Percentiles rank a stretch among this genome's conserved stretches.
Conservation (phyloP, 2,797 vertebrate species). For the Chelidonichthys spinosus region DNA sequence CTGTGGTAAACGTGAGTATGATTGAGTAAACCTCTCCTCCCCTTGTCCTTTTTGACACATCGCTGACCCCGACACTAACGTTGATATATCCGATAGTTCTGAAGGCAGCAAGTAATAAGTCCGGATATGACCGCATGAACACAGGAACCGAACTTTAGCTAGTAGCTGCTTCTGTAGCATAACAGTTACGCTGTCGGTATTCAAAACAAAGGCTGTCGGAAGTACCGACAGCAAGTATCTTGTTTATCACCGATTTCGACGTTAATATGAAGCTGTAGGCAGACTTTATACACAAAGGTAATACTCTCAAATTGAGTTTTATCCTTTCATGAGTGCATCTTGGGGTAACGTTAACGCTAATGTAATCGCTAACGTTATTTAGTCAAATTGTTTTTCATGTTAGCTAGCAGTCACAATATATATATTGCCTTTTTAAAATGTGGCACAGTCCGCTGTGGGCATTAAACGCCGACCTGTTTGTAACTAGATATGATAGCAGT, state of each 20-base stretch:
- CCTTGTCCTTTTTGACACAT: not conserved
- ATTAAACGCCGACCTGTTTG: not conserved
- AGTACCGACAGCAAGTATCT: not conserved
- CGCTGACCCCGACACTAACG: rapidly evolving
- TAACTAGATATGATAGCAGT: not conserved
- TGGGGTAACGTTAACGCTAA: not conserved
- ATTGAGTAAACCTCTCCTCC: not conserved
- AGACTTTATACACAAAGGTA: slow-evolving; percentile 52
- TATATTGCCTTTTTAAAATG: not conserved
- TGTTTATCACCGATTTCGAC: not conserved
- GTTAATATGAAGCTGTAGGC: slow-evolving; percentile 53
- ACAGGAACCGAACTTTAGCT: slow-evolving; percentile 62
- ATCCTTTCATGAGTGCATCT: not conserved
- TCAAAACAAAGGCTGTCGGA: slow-evolving; percentile 26
- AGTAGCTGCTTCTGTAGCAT: slow-evolving; percentile 49
- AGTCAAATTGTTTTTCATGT: slow-evolving; percentile 4
- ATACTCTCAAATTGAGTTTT: not conserved
- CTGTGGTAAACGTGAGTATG: not conserved
- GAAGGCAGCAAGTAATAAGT: not conserved
- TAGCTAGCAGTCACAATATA: slow-evolving; percentile 16
- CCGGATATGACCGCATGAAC: slow-evolving; percentile 66
- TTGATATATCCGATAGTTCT: not conserved
- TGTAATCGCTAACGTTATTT: not conserved
- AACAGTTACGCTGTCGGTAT: slow-evolving; percentile 13
- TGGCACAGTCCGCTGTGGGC: not conserved